Conservation (phyloP, 2,888 invertebrate genomes). For the Ceramica pisi region DNA sequence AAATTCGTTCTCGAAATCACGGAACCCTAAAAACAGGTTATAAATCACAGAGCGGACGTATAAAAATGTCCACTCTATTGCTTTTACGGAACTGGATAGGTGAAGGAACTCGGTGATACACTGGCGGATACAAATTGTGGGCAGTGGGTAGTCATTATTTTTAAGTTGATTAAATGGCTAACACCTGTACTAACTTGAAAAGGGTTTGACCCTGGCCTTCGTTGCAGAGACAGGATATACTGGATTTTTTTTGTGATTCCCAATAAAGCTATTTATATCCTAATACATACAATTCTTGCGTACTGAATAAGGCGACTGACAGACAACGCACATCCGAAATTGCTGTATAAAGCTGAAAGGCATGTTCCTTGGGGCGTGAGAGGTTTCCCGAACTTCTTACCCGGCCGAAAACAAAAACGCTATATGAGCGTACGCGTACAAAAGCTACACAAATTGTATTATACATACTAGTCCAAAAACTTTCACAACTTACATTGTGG, state of each 20-base stretch:
- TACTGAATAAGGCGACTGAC: no score
- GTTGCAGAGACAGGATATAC: no score
- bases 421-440: no score
- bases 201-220: constrained; percentile 5
- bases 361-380: no score
- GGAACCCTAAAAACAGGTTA: constrained; percentile 56
- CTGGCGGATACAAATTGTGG: constrained; percentile 47
- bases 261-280: background rate
- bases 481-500: background rate
- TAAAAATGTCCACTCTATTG: constrained; percentile 68
- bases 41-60: constrained; percentile 68
- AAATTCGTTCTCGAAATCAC: constrained; percentile 7
- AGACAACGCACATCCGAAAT: no score
- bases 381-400: no score
- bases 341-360: background rate
- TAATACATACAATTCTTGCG: no score
- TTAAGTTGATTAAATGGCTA: constrained; percentile 18
- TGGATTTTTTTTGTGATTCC: background rate
- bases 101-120: constrained; percentile 65
- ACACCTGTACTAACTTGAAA: background rate
- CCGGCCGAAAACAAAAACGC: no score
- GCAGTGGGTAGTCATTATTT: constrained; percentile 20
- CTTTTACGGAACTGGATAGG: constrained; percentile 69
- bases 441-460: no score
- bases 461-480: background rate